Conservation (phyloP, 2,113 vertebrate species). For the Chionomys nivalis region DNA sequence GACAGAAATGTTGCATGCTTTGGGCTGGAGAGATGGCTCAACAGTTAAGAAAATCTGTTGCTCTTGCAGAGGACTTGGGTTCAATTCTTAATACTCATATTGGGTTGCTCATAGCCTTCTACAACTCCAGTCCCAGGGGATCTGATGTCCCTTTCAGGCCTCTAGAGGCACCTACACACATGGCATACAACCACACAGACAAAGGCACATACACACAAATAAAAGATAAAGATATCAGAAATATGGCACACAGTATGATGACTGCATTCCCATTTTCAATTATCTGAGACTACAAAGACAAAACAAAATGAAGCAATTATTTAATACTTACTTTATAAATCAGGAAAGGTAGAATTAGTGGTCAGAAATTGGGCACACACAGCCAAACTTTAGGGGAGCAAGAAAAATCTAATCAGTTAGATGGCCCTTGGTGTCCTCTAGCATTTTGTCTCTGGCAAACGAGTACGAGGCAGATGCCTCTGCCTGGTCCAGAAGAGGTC, state of each 20-base stretch:
- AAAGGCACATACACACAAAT: not conserved
- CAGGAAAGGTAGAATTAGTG: not conserved
- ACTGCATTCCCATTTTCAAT: not conserved
- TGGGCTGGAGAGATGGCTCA: not conserved
- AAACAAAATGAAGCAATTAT: not conserved
- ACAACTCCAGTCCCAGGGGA: too few relatives aligned
- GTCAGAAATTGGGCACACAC: not conserved
- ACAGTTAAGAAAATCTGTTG: not conserved
- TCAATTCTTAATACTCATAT: not conserved
- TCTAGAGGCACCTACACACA: too few relatives aligned
- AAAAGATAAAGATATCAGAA: not conserved
- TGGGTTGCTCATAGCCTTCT: not conserved
- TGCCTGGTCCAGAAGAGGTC: not conserved
- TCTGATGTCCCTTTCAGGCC: not conserved
- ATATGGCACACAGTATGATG: not conserved
- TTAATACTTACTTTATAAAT: not conserved
- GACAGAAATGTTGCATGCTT: not conserved
- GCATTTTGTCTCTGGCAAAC: not conserved
- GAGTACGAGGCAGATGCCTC: not conserved
- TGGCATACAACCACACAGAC: not conserved
- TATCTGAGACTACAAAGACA: constrained; percentile 37
- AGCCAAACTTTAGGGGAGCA: not conserved
- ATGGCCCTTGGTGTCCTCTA: not conserved
- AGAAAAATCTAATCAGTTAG: not conserved
- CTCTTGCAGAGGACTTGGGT: not conserved